These are phyloP conservation scores for Acronicta alni DNA, from an alignment of 2,888 invertebrate species.

Conservation along the genomic window DNA sequence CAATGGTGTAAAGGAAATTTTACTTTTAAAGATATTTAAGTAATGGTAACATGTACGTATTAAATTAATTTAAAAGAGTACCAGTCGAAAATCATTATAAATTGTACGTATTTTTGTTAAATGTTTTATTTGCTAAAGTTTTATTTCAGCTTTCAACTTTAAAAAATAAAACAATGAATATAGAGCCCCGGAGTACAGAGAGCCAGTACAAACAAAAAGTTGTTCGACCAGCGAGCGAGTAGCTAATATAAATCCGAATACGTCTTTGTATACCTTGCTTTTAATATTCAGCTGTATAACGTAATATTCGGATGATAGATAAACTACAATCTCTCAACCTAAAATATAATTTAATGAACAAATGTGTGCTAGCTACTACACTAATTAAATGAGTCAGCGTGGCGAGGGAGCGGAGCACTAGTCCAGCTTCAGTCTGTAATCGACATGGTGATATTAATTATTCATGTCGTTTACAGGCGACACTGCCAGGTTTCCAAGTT, in stretches of 20 bases:
- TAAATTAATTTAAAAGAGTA: no score
- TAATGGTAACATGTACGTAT: no score
- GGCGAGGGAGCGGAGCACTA: slow-evolving; percentile 4
- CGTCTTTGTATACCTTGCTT: no score
- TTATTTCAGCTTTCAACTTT: no score
- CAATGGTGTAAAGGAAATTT: no score
- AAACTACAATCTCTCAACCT: background rate
- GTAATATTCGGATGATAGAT: background rate
- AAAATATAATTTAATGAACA: background rate
- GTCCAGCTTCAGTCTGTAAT: slow-evolving; percentile 8
- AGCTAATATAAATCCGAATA: no score
- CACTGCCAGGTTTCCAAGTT: slow-evolving; percentile 40
- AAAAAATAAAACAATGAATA: background rate
- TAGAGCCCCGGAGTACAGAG: background rate
- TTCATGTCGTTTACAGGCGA: slow-evolving; percentile 47
- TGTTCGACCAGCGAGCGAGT: no score
- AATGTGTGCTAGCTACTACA: background rate
- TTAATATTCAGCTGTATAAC: no score
- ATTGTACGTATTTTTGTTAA: no score
- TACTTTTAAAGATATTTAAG: no score
- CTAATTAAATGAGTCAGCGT: slow-evolving; percentile 1
- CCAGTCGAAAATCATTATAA: no score
- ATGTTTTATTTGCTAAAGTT: no score
- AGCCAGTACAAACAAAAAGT: background rate
- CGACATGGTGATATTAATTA: slow-evolving; percentile 49